These are phyloP conservation scores for Syrphus vitripennis DNA, from an alignment of 2,888 invertebrate species.

Conservation along the genomic window DNA sequence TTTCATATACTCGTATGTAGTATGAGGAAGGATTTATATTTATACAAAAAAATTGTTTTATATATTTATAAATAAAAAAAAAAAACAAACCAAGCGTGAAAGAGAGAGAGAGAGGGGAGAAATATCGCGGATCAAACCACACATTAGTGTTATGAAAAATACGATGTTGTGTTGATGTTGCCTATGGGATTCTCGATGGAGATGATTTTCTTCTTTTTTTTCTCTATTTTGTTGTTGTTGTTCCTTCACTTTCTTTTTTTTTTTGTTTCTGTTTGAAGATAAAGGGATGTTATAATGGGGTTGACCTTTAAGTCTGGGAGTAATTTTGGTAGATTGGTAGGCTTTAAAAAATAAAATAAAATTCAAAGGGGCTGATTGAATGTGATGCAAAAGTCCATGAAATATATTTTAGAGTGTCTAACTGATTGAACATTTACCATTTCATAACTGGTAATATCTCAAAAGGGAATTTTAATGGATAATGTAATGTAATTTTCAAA, in stretches of 20 bases:
- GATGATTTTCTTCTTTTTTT: not conserved
- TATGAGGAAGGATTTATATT: conserved; percentile 4
- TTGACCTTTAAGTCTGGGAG: conserved; percentile 15
- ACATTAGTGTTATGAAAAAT: conserved; percentile 71
- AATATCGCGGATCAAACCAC: conserved; percentile 60
- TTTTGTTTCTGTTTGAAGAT: no score
- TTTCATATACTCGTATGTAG: not conserved
- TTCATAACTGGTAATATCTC: no score
- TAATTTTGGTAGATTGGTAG: not conserved
- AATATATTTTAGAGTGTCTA: not conserved
- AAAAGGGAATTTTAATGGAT: no score
- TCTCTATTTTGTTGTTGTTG: not conserved
- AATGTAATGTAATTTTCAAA: no score
- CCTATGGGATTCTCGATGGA: conserved; percentile 26
- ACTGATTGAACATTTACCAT: no score
- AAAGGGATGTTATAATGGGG: not conserved
- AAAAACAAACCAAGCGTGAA: no score
- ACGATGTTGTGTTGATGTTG: no score
- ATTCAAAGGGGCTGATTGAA: not conserved
- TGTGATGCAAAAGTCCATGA: not conserved
- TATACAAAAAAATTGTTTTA: conserved; percentile 28
- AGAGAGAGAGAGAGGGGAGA: no score
- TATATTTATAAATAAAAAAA: conserved; percentile 27
- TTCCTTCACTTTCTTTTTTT: not conserved
- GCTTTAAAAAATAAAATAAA: no score